Base-by-base conservation (phyloP, 2,113 vertebrate genomes). In the Sceloporus tristichus region DNA sequence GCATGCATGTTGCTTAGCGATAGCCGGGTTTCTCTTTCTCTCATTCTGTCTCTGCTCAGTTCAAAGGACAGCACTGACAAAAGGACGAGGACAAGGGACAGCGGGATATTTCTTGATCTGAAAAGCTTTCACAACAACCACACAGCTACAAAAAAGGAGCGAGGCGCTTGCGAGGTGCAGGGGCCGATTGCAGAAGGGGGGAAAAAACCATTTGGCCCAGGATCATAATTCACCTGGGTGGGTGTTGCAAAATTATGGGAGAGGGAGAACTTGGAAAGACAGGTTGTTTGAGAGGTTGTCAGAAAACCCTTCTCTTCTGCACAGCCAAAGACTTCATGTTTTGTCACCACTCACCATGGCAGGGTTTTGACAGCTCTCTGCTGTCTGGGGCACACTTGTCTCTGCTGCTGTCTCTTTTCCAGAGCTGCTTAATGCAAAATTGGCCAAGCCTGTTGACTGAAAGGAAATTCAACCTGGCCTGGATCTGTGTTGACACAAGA, bases 1-100 rank as follows among this genome's bases (percentile, higher is more conserved):
- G 93, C 70, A 68, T 8, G 93, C 88, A 91, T 5, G 95, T 97
- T 97, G 96, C 96, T 89, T 97, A 97, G 96, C 95, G 96, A 97
- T 97, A 93, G 95, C 93, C 59, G 91, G 88, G 91, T 86, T 91
- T 92, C 88, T 93, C 92, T 92, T 94, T 19, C 65, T 68, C 70
- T 48, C 70, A 10, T 11, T 21, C 65, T 68, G 19, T 68, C 68
- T 71, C 9, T 71, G 93, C 90, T 53, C 82, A 66, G 90, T 71
- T 59, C 85, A 86, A 59, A 82, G 93, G 85, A 88, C 79, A 91
- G 91, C 92, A 92, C 91, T 92, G 81, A 85, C 82, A 80, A 87
- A 23, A 62, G 80, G 91, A 85, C 77, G 53, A 0, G 0, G 38
- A 79, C 91, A 92, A 25, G 38, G 76, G 19, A 18, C 9, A 11